Conservation (phyloP, 2,113 vertebrate genomes). For the Diadophis punctatus region DNA sequence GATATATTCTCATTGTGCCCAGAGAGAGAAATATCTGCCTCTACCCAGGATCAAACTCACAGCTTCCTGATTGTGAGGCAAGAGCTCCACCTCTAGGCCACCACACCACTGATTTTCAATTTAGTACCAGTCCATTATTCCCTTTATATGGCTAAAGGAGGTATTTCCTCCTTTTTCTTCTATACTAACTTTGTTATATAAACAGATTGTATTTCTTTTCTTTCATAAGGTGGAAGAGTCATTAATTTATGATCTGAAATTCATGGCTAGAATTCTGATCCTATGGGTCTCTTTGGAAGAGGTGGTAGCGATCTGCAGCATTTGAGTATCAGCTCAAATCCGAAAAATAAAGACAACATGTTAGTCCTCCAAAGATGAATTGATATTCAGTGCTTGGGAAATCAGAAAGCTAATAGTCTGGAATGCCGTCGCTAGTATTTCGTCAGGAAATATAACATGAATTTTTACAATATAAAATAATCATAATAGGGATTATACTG, state of each 20-base stretch:
- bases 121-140: neutral
- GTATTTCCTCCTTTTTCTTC: neutral
- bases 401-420: neutral
- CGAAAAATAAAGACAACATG: neutral
- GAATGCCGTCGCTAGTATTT: neutral
- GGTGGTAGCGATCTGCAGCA: neutral
- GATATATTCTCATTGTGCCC: too few species aligned
- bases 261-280: neutral
- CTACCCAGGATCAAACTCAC: too few species aligned
- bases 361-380: neutral
- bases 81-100: too few species aligned
- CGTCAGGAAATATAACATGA: neutral
- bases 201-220: neutral
- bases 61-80: too few species aligned
- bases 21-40: too few species aligned
- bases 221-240: neutral
- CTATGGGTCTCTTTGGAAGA: neutral
- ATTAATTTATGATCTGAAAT: neutral
- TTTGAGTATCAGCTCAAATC: neutral
- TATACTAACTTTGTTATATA: neutral
- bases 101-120: neutral
- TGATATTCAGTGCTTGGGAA: neutral
- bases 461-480: conserved; percentile 2
- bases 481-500: conserved; percentile 6
- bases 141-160: neutral